Evolutionary conservation across 1,140 invertebrate species (phyloP).

Genomic region (Subanguina moxae): DNA sequence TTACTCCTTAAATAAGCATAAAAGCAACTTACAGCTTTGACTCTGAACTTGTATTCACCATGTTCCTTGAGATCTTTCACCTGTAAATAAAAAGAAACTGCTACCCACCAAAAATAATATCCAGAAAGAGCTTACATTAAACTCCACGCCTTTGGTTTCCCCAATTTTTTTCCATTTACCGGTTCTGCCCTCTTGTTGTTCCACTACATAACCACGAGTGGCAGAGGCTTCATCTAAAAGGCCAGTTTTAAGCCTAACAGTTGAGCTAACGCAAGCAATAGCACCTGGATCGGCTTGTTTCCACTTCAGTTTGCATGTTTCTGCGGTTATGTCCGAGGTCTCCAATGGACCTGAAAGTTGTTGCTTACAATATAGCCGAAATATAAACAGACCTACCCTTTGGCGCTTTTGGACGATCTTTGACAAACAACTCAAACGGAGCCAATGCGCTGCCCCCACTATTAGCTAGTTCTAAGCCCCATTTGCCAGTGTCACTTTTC

Average conservation of each 20-base stretch:
- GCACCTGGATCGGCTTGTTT: slow-evolving; percentile 65
- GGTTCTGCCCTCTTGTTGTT: slow-evolving; percentile 55
- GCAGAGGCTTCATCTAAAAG: slow-evolving; percentile 79
- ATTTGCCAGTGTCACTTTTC: slow-evolving; percentile 54
- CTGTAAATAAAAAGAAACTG: slow-evolving; percentile 18
- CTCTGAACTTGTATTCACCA: slow-evolving; percentile 58
- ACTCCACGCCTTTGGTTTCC: slow-evolving; percentile 58
- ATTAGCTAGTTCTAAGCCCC: slow-evolving; percentile 55
- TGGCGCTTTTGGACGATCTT: slow-evolving; percentile 52
- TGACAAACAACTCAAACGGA: slow-evolving; percentile 55
- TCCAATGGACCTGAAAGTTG: slow-evolving; percentile 72
- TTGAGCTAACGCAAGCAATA: too few relatives aligned
- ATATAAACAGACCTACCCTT: slow-evolving; percentile 23
- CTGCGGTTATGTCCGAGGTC: slow-evolving; percentile 83
- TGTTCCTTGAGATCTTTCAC: slow-evolving; percentile 59
- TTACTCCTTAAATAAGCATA: background rate
- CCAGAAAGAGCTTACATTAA: slow-evolving; percentile 37
- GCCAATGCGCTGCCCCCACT: slow-evolving; percentile 53
- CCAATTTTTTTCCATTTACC: slow-evolving; percentile 58
- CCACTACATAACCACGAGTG: slow-evolving; percentile 74
- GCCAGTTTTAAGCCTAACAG: too few relatives aligned
- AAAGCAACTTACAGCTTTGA: slow-evolving; percentile 65
- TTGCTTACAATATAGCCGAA: slow-evolving; percentile 70
- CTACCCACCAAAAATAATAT: background rate
- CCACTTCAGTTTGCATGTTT: slow-evolving; percentile 84